These are phyloP conservation scores for Amphiprion ocellaris DNA, from an alignment of 2,113 vertebrate genomes.

Conservation along the genomic window DNA sequence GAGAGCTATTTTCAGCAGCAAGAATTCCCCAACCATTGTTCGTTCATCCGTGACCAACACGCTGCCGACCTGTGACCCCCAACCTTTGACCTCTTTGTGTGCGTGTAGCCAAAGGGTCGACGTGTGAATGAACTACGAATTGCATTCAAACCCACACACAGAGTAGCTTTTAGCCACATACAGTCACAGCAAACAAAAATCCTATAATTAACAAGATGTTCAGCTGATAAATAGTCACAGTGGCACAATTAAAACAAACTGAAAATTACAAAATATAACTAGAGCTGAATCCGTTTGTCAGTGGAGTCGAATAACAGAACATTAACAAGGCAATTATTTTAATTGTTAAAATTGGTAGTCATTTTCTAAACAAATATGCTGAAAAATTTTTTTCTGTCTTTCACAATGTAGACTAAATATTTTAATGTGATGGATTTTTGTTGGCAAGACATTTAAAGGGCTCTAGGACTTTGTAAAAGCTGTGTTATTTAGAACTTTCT, in stretches of 20 bases:
- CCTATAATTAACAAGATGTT: neutral
- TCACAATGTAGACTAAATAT: neutral
- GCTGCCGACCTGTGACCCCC: slow-evolving; percentile 58
- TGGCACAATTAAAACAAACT: neutral
- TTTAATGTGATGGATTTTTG: neutral
- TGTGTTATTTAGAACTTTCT: too few species aligned
- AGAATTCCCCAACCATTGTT: slow-evolving; percentile 60
- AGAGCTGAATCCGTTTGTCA: neutral
- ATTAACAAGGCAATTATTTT: too few species aligned
- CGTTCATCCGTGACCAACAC: slow-evolving; percentile 40
- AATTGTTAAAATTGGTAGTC: too few species aligned
- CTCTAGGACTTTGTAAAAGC: too few species aligned
- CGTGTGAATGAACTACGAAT: slow-evolving; percentile 37
- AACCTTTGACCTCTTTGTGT: slow-evolving; percentile 62
- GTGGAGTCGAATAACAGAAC: too few species aligned
- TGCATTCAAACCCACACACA: slow-evolving; percentile 40
- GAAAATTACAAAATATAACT: neutral
- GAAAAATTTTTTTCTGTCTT: neutral
- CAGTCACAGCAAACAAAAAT: neutral
- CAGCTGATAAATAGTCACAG: slow-evolving; percentile 8
- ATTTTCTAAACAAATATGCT: too few species aligned
- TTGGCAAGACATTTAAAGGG: neutral
- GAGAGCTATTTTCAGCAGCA: slow-evolving; percentile 40
- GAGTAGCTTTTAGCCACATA: slow-evolving; percentile 1
- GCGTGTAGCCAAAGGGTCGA: slow-evolving; percentile 12